Evolutionary conservation across 1,140 invertebrate species (phyloP).

Genomic region (Hydropsyche tenuis): DNA sequence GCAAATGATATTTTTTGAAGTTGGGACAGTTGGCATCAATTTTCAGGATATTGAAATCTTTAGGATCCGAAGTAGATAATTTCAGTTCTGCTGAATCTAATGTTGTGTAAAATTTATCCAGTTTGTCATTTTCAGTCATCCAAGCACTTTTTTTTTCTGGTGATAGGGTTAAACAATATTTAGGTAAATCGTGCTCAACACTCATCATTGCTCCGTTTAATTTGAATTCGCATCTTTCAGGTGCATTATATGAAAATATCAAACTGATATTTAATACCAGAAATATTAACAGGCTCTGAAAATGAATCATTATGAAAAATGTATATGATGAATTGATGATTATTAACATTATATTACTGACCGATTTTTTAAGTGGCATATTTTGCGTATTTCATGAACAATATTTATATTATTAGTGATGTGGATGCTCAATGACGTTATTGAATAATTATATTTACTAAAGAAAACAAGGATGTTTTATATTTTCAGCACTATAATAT

Average conservation of each 20-base stretch:
- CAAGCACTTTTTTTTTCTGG: background rate
- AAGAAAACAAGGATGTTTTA: no score
- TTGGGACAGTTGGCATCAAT: background rate
- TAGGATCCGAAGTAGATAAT: background rate
- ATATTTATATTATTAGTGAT: no score
- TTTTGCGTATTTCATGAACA: no score
- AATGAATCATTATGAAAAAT: no score
- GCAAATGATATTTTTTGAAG: background rate
- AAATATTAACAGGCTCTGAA: no score
- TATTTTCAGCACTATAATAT: no score
- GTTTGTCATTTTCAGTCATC: conserved; percentile 23
- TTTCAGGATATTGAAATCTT: background rate
- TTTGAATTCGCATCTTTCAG: conserved; percentile 22
- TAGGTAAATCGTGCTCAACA: background rate
- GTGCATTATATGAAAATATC: background rate
- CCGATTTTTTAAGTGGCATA: no score
- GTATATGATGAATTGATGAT: no score
- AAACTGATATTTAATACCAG: no score
- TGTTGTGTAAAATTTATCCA: conserved; percentile 5
- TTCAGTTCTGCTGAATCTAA: conserved; percentile 9
- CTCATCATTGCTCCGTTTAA: background rate
- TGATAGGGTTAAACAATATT: background rate
- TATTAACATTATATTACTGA: no score
- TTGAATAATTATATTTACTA: no score
- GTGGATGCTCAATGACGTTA: no score